These are phyloP conservation scores for Troides aeacus DNA, from an alignment of 2,888 invertebrate genomes.

Conservation along the genomic window DNA sequence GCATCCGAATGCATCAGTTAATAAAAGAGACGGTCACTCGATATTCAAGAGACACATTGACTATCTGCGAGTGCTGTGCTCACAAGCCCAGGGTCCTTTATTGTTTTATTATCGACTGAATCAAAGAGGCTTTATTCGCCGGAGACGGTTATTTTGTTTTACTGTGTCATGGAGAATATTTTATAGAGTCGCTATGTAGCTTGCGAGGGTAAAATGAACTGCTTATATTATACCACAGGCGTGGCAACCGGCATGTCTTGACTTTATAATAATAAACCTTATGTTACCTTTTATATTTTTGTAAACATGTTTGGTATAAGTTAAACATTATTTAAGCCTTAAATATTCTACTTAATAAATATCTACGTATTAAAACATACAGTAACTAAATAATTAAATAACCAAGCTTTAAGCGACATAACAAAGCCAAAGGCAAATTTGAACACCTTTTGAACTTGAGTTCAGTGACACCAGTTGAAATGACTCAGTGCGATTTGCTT, in stretches of 20 bases:
- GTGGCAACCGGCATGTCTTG: slow-evolving; percentile 1
- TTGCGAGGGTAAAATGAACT: slow-evolving; percentile 7
- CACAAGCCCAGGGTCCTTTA: slow-evolving; percentile 38
- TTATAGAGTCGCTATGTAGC: slow-evolving; percentile 18
- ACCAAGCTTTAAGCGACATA: background rate
- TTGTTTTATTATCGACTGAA: slow-evolving; percentile 43
- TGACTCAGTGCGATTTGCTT: slow-evolving; percentile 33
- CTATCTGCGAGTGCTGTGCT: slow-evolving; percentile 36
- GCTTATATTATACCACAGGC: slow-evolving; percentile 5
- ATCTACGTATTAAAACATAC: background rate
- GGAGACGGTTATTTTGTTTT: slow-evolving; percentile 25
- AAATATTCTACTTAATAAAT: too few species aligned
- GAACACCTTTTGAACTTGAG: slow-evolving; percentile 25
- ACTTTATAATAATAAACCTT: background rate
- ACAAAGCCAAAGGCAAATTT: slow-evolving; percentile 25
- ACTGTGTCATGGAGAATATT: slow-evolving; percentile 23
- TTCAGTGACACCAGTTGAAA: slow-evolving; percentile 30
- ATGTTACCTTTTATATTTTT: background rate
- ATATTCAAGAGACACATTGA: slow-evolving; percentile 43
- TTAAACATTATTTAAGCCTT: too few species aligned
- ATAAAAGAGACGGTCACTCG: slow-evolving; percentile 42
- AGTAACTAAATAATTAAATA: background rate
- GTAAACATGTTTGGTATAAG: background rate
- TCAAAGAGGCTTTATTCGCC: slow-evolving; percentile 31
- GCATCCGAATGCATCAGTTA: slow-evolving; percentile 40